Conservation (phyloP, 2,113 vertebrate species). For the Cyprinodon variegatus region DNA sequence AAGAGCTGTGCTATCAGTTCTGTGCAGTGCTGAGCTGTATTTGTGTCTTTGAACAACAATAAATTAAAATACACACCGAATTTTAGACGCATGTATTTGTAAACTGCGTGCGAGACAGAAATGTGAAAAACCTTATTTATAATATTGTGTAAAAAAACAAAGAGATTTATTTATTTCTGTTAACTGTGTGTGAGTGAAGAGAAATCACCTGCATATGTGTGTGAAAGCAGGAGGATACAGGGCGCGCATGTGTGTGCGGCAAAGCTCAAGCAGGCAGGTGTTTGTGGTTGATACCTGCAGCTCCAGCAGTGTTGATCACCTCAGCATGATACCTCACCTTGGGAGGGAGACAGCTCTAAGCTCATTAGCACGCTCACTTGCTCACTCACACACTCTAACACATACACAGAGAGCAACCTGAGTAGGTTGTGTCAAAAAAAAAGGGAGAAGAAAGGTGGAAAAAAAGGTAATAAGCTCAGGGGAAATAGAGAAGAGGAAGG, state of each 20-base stretch:
- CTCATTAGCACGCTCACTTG: slow-evolving; percentile 60
- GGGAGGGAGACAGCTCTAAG: slow-evolving; percentile 71
- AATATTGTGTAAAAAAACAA: slow-evolving; percentile 3
- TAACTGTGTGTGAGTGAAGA: slow-evolving; percentile 3
- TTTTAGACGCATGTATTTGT: slow-evolving; percentile 37
- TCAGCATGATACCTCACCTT: slow-evolving; percentile 70
- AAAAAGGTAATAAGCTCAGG: slow-evolving; percentile 15
- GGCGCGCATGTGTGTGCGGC: slow-evolving; percentile 8
- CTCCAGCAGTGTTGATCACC: slow-evolving; percentile 71
- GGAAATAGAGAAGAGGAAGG: not conserved
- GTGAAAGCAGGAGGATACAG: slow-evolving; percentile 6
- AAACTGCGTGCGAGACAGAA: slow-evolving; percentile 33
- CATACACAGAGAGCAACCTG: slow-evolving; percentile 11
- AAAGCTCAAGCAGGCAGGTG: slow-evolving; percentile 62
- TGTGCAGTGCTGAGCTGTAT: slow-evolving; percentile 64
- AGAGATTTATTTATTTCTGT: slow-evolving; percentile 24
- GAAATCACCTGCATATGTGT: slow-evolving; percentile 26
- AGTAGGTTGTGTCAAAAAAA: slow-evolving; percentile 18
- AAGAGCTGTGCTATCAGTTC: slow-evolving; percentile 75
- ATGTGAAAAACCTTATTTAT: slow-evolving; percentile 47
- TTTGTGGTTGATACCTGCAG: slow-evolving; percentile 75
- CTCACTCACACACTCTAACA: slow-evolving; percentile 22
- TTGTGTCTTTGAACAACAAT: slow-evolving; percentile 37
- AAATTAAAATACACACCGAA: slow-evolving; percentile 22
- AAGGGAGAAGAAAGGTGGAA: not conserved